Evolutionary conservation across 53 echinoderm and acorn worm species (phyloP), one percentile per base, ranked within the genome.

Genomic region (Holothuria scabra): DNA sequence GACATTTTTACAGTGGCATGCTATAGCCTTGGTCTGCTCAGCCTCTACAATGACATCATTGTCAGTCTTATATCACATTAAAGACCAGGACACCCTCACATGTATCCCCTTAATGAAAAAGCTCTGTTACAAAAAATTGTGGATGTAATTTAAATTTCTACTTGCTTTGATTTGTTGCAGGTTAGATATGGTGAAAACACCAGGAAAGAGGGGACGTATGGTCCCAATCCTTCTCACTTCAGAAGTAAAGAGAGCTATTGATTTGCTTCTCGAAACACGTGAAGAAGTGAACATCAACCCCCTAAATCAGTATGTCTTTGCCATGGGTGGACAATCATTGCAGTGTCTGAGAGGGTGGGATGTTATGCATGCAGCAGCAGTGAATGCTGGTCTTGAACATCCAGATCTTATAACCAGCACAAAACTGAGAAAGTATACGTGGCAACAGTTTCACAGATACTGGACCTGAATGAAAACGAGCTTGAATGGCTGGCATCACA

Each of bases 401-500:
- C 91, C 91, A 24, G 70, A 91, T 21, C 83, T 91, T 5, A 12
- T 88, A 16, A 56, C 81, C 13, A 65, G 81, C 28, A 91, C 92
- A 32, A 81, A 64, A 56, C 58, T 91, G 59, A 81, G 88, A 32
- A 88, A 88, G 11, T 81, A 88, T 19, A n/a, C n/a, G 60, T 56
- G 28, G 85, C 85, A 3, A 91, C 92, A 6, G 70, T 91, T 32
- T 35, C 26, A 19, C 92, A 91, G 62, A 85, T 91, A 13, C 25
- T 85, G 8, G 65, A 80, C 34, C 64, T 88, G 52, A 80, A 80
- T 22, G 87, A 81, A 8, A 52, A 62, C 29, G 71, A 92, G 59
- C 29, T 92, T 2, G 85, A 92, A 18, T 88, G 89, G 89, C 35
- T 92, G 2, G 89, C 92, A 0, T 66, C 83, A 13, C 89, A 92